Evolutionary conservation across 2,888 invertebrate genomes (phyloP).

Genomic region (Hyalella azteca): DNA sequence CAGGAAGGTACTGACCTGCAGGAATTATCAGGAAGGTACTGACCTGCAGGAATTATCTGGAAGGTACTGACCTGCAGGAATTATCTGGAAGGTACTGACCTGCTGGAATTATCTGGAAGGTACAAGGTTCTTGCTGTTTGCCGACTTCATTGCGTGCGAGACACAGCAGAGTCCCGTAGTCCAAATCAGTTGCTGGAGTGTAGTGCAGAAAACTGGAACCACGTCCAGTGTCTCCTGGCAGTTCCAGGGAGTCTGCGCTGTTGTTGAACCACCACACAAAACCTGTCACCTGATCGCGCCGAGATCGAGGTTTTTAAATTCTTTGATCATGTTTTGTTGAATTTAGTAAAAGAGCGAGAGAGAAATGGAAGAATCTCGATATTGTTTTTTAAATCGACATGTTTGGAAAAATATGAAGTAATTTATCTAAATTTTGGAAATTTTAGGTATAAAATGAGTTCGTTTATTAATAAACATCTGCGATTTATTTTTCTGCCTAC

Average conservation of each 20-base stretch:
- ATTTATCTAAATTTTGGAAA: no score
- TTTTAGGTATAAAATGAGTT: no score
- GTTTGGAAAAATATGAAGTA: neutral
- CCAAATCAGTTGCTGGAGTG: constrained; percentile 73
- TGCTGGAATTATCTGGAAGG: constrained; percentile 60
- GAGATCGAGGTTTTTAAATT: no score
- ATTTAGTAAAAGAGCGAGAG: neutral
- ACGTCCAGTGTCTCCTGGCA: constrained; percentile 70
- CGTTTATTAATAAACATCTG: no score
- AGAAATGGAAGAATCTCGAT: neutral
- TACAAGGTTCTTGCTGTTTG: constrained; percentile 60
- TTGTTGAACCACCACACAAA: constrained; percentile 81
- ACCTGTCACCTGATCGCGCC: constrained; percentile 42
- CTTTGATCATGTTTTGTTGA: neutral
- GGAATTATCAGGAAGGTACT: no score
- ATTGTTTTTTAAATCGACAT: neutral
- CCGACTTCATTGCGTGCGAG: constrained; percentile 60
- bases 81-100: constrained; percentile 55
- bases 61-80: no score
- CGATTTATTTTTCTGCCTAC: no score
- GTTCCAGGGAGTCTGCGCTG: constrained; percentile 73
- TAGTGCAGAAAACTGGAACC: constrained; percentile 73
- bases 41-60: no score
- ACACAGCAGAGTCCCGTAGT: constrained; percentile 61
- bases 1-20: no score